A percentile compares a stretch with the other conserved stretches of the same genome.
Conservation (phyloP, 2,797 vertebrate species). For the Phataginus tricuspis region DNA sequence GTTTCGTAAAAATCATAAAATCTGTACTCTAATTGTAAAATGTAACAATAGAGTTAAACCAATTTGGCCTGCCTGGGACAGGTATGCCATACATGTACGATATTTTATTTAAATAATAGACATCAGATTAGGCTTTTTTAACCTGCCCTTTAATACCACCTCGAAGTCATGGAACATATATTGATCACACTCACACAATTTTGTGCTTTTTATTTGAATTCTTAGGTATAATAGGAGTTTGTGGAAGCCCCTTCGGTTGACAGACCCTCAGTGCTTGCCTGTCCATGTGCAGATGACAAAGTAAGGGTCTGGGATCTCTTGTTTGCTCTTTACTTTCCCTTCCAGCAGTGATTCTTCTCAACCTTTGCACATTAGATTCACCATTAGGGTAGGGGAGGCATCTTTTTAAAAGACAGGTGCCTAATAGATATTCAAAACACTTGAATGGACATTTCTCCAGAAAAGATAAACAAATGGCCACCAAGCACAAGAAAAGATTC, state of each 20-base stretch:
- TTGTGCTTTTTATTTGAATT: background rate
- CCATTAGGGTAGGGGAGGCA: background rate
- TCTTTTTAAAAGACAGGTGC: background rate
- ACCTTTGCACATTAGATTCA: background rate
- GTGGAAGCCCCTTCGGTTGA: background rate
- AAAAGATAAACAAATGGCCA: background rate
- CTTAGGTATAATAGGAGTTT: background rate
- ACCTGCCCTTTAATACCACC: background rate
- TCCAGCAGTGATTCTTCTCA: background rate
- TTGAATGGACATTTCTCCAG: background rate
- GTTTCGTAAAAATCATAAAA: constrained; percentile 46
- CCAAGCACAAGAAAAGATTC: background rate
- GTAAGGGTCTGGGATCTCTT: background rate
- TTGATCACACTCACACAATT: background rate
- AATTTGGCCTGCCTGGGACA: background rate
- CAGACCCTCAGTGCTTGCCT: background rate
- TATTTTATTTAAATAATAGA: constrained; percentile 29
- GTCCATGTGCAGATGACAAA: background rate
- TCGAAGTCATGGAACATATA: background rate
- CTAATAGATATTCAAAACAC: background rate
- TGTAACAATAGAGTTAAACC: background rate
- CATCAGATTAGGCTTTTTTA: background rate
- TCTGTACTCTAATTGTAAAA: background rate
- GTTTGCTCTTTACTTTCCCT: background rate
- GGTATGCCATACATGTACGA: background rate